Conservation (phyloP, 2,888 invertebrate species). For the Cheilosia grossa region DNA sequence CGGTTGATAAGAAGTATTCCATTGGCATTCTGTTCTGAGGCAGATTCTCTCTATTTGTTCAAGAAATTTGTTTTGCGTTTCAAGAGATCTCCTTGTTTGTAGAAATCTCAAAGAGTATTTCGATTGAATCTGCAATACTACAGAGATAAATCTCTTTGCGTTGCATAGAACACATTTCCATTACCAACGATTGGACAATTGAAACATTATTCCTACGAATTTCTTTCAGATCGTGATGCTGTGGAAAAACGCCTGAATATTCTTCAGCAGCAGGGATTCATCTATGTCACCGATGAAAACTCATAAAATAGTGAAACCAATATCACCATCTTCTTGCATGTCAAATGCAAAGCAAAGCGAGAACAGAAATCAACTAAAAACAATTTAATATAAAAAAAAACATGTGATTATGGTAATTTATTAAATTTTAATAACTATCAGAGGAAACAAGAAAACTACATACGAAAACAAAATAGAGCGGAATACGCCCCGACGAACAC, state of each 20-base stretch:
- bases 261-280: slow-evolving; percentile 90
- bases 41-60: no score
- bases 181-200: neutral
- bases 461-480: slow-evolving; percentile 37
- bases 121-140: no score
- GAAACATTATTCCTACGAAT: slow-evolving; percentile 6
- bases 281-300: slow-evolving; percentile 86
- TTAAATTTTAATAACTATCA: slow-evolving; percentile 71
- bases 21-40: no score
- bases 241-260: slow-evolving; percentile 96
- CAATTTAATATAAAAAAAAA: slow-evolving; percentile 48
- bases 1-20: no score
- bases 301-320: slow-evolving; percentile 76
- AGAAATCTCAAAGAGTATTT: no score
- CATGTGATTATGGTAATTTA: slow-evolving; percentile 72
- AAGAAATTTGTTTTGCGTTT: no score
- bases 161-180: neutral
- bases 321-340: slow-evolving; percentile 32
- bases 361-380: slow-evolving; percentile 24
- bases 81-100: no score
- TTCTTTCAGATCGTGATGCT: slow-evolving; percentile 94
- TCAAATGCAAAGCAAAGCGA: slow-evolving; percentile 31
- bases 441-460: slow-evolving; percentile 38
- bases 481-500: slow-evolving; percentile 42
- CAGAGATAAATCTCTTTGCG: neutral